Conservation (phyloP, 2,888 invertebrate genomes). For the Mimas tiliae region DNA sequence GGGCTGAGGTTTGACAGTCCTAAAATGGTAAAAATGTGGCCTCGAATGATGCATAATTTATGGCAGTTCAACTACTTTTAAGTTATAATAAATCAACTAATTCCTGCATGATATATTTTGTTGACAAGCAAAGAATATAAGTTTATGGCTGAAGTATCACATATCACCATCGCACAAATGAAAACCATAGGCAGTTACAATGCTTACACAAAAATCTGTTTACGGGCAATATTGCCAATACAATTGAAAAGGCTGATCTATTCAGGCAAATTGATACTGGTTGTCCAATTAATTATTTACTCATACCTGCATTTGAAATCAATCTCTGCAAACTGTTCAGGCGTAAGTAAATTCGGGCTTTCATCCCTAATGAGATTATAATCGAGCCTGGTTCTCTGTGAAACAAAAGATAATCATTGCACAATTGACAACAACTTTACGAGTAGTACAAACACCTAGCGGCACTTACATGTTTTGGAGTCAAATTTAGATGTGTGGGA, state of each 20-base stretch:
- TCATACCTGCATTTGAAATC: slow-evolving; percentile 71
- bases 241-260: neutral
- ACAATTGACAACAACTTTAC: neutral
- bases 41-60: too few relatives aligned
- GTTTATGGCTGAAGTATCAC: too few relatives aligned
- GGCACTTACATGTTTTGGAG: slow-evolving; percentile 73
- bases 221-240: too few relatives aligned
- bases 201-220: too few relatives aligned
- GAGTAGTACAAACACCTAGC: slow-evolving; percentile 14
- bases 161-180: too few relatives aligned
- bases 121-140: too few relatives aligned
- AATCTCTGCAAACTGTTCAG: slow-evolving; percentile 58
- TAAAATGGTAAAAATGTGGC: slow-evolving; percentile 39
- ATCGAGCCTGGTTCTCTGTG: slow-evolving; percentile 56
- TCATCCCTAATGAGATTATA: slow-evolving; percentile 60
- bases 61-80: too few relatives aligned
- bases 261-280: neutral
- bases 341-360: slow-evolving; percentile 59
- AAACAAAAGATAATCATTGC: slow-evolving; percentile 33
- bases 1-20: slow-evolving; percentile 64
- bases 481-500: slow-evolving; percentile 78
- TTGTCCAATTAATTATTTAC: slow-evolving; percentile 15
- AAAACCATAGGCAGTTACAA: too few relatives aligned
- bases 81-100: too few relatives aligned
- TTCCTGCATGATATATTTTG: too few relatives aligned